A percentile compares a stretch with the other conserved stretches of the same genome.
phyloP scores from a whole-genome alignment of 1,140 invertebrate genomes.

The Drosophila repletoides region DNA sequence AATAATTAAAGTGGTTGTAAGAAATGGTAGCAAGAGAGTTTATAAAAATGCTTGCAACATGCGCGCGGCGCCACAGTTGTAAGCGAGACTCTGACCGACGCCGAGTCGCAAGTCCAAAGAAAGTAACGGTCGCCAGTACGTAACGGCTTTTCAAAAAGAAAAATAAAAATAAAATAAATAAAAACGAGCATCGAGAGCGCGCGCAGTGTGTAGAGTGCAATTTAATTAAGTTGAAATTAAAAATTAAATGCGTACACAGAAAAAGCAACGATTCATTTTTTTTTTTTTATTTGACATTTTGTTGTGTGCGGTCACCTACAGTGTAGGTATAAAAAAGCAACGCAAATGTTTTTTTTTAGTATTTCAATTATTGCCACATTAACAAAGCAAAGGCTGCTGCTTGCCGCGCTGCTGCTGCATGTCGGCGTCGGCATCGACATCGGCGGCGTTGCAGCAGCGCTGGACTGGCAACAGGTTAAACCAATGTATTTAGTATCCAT shows the following conservation, averaged over 20 bases:
- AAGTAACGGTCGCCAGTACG: conserved; percentile 40
- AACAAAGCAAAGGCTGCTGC: conserved; percentile 22
- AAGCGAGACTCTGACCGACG: conserved; percentile 50
- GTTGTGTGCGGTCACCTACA: no score
- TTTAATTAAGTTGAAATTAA: conserved; percentile 34
- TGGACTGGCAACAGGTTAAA: conserved; percentile 78
- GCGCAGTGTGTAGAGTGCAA: conserved; percentile 6
- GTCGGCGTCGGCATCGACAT: conserved; percentile 15
- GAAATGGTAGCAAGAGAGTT: conserved; percentile 66
- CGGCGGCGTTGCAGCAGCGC: conserved; percentile 29
- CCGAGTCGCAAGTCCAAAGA: conserved; percentile 29
- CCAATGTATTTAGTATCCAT: conserved; percentile 80
- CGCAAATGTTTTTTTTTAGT: conserved; percentile 66
- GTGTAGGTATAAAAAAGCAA: no score
- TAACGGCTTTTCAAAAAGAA: conserved; percentile 65
- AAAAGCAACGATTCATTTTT: conserved; percentile 67
- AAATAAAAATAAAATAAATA: not conserved
- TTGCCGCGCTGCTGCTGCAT: conserved; percentile 13
- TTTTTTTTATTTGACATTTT: conserved; percentile 34
- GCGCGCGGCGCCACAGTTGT: conserved; percentile 66
- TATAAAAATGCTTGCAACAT: conserved; percentile 77
- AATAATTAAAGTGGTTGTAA: conserved; percentile 65
- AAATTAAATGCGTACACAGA: conserved; percentile 65
- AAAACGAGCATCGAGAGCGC: conserved; percentile 9
- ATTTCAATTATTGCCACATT: conserved; percentile 35